phyloP scores from a whole-genome alignment of 2,888 invertebrate genomes.

The Epinotia brunnichana region DNA sequence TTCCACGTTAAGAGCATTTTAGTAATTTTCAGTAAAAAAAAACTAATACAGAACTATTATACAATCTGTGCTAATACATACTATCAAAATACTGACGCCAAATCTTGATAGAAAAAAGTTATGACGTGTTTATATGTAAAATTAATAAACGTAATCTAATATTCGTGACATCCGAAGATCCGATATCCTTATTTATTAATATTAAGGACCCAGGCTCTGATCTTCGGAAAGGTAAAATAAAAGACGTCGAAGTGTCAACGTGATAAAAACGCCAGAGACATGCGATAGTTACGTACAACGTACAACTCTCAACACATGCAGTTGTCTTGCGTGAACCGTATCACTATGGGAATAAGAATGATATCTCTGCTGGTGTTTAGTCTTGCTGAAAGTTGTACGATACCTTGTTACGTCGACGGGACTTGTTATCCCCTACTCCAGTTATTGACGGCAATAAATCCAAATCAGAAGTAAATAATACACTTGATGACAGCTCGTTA shows the following conservation, averaged over 20 bases:
- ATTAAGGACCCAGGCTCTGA: conserved; percentile 15
- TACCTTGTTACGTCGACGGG: conserved; percentile 59
- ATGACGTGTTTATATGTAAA: neutral
- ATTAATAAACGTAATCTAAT: conserved; percentile 18
- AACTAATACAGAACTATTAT: no score
- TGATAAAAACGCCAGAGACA: conserved; percentile 51
- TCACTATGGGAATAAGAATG: neutral
- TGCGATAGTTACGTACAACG: conserved; percentile 42
- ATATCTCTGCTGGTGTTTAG: neutral
- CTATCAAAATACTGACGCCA: neutral
- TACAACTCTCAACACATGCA: conserved; percentile 2
- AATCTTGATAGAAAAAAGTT: neutral
- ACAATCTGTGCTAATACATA: no score
- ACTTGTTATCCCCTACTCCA: conserved; percentile 59
- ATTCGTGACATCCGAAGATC: conserved; percentile 13
- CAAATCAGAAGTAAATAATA: conserved; percentile 43
- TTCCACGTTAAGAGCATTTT: no score
- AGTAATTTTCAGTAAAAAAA: no score
- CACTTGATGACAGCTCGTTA: conserved; percentile 37
- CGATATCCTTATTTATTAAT: conserved; percentile 28
- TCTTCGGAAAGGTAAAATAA: conserved; percentile 43
- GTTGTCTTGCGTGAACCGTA: neutral
- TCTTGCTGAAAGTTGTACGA: conserved; percentile 40
- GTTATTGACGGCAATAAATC: conserved; percentile 43
- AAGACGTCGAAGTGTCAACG: conserved; percentile 50